Conservation (phyloP, 2,113 vertebrate genomes). For the Lichenostomus cassidix region DNA sequence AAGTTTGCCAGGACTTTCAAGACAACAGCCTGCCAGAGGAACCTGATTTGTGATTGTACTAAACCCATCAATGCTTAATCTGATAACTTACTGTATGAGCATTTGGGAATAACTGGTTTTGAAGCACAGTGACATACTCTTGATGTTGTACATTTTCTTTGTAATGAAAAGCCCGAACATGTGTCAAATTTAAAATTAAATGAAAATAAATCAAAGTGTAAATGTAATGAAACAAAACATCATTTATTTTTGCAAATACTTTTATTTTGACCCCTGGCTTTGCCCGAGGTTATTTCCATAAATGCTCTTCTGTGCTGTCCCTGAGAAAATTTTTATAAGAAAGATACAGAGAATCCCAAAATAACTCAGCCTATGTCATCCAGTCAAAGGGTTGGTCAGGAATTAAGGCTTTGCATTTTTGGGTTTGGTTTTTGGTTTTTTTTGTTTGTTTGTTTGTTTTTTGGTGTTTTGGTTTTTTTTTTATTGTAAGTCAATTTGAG, state of each 20-base stretch:
- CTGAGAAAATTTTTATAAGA: background rate
- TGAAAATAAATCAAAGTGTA: background rate
- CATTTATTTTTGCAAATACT: background rate
- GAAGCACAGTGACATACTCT: background rate
- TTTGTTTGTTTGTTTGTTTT: no score
- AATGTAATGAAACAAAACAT: background rate
- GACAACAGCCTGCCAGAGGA: background rate
- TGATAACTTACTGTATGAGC: background rate
- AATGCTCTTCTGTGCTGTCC: background rate
- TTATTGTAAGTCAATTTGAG: rapidly evolving
- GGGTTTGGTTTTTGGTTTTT: background rate
- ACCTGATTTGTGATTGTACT: background rate
- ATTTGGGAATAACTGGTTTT: background rate
- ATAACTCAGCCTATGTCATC: background rate
- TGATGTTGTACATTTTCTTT: background rate
- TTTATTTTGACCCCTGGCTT: background rate
- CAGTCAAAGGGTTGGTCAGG: background rate
- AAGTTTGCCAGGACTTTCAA: background rate
- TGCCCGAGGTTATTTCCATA: background rate
- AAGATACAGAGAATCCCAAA: background rate
- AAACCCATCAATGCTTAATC: background rate
- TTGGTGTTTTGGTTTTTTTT: no score
- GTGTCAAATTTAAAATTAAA: background rate
- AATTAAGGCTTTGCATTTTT: background rate
- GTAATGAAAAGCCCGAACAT: background rate